These are phyloP conservation scores for Scolopax bukidnonensis DNA, from an alignment of 2,797 vertebrate species.

Conservation along the genomic window DNA sequence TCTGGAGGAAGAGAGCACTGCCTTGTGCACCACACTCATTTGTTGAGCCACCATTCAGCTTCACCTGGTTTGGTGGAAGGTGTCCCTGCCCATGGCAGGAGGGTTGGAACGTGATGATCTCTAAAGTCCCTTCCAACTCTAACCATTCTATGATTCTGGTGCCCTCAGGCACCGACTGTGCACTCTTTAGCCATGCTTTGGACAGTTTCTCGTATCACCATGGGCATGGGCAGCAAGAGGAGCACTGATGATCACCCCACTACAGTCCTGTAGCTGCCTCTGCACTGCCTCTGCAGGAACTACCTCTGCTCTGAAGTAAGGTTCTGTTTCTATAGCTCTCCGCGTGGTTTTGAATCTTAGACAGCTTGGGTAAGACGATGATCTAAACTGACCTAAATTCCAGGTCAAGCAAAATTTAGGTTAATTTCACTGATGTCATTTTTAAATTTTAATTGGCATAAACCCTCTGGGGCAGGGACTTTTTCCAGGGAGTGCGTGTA, in stretches of 20 bases:
- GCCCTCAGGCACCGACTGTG: accelerated
- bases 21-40: neutral
- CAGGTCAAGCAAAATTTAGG: conserved; percentile 64
- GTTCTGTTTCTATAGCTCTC: neutral
- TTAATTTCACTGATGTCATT: conserved; percentile 66
- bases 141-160: neutral
- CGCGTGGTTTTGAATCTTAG: neutral
- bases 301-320: neutral
- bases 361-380: conserved; percentile 10
- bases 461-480: conserved; percentile 29
- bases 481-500: conserved; percentile 59
- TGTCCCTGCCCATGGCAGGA: no score
- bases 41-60: neutral
- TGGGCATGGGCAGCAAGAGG: accelerated
- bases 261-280: neutral
- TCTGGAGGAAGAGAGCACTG: neutral
- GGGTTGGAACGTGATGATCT: no score
- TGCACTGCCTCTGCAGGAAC: neutral
- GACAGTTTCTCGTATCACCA: accelerated
- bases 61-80: no score
- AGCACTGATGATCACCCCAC: neutral
- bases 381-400: conserved; percentile 67
- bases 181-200: neutral
- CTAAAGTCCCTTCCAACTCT: no score
- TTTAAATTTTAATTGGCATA: conserved; percentile 59